Conservation (phyloP, 2,113 vertebrate genomes). For the Chauna torquata region DNA sequence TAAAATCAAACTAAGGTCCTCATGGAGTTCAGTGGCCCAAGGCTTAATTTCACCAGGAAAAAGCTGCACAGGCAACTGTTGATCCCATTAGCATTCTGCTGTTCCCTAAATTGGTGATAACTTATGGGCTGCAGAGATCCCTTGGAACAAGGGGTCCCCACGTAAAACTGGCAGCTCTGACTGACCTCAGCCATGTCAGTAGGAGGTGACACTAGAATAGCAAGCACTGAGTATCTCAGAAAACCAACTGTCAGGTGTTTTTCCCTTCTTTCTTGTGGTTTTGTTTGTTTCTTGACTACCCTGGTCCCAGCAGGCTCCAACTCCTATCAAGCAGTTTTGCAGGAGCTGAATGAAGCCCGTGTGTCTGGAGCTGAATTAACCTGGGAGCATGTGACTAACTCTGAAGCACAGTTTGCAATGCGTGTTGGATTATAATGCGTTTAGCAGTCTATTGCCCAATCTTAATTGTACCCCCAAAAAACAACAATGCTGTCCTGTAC, state of each 20-base stretch:
- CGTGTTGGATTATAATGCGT: background rate
- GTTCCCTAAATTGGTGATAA: background rate
- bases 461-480: slow-evolving; percentile 54
- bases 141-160: background rate
- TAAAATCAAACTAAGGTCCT: background rate
- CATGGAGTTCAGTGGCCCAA: background rate
- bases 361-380: background rate
- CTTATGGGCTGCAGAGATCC: background rate
- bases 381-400: rapidly evolving
- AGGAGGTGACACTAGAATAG: background rate
- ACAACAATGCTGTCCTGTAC: background rate
- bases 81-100: background rate
- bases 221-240: background rate
- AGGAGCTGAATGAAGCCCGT: background rate
- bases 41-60: background rate
- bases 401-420: background rate
- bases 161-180: background rate
- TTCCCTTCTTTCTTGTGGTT: background rate
- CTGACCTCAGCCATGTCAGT: background rate
- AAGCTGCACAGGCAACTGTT: background rate
- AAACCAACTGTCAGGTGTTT: background rate
- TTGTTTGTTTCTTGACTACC: background rate
- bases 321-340: background rate
- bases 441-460: slow-evolving; percentile 21
- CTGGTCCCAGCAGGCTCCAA: background rate